Base-by-base conservation (phyloP, 2,113 vertebrate species). In the Cygnus buccinator region DNA sequence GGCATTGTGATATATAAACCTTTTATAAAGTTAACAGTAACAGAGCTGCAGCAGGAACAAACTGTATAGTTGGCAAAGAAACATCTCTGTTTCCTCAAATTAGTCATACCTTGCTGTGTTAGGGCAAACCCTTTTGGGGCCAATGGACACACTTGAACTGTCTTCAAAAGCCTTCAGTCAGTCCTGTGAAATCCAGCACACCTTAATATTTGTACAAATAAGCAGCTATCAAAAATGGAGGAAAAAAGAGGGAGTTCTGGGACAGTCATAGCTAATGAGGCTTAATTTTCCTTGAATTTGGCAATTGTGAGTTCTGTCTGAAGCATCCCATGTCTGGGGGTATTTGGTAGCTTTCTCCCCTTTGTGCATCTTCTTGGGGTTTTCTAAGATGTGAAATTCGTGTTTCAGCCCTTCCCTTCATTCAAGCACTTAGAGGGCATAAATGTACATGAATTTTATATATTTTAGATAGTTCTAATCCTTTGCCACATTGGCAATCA, bases 1-100 rank as follows among this genome's bases (percentile, higher is more conserved):
- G 46, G 25, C n/a, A 77, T 66, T 90, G 90, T 92, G 86, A 86
- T 71, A 63, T 58, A 92, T 77, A 88, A 86, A 90, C 79, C 79
- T 80, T 87, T n/a, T 77, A 41, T 88, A 77, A 88, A 29, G 55
- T 58, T 79, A 93, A 59, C 58, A 88, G 77, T 62, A 28, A 88
- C 91, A 88, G 19, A 90, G 11, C 50, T 58, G n/a, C 72, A 67
- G 35, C 23, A 77, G 90, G 92, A 95, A 84, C 66, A 93, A 92
- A 86, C 63, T 44, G 8, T 72, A 5, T 66, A 25, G 37, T 67
- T 87, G 80, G 77, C 50, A 92, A 46, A 93, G 90, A 83, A 50
- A 67, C n/a, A 44, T 46, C 41, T 83, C 58, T 77, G 62, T 25
- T 72, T 88, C 79, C 67, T 88, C 44, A 33, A 90, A 77, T 73